A percentile compares a stretch with the other conserved stretches of the same genome.
Evolutionary conservation across 2,888 invertebrate species (phyloP).

Genomic region (Ferdinandea cuprea): DNA sequence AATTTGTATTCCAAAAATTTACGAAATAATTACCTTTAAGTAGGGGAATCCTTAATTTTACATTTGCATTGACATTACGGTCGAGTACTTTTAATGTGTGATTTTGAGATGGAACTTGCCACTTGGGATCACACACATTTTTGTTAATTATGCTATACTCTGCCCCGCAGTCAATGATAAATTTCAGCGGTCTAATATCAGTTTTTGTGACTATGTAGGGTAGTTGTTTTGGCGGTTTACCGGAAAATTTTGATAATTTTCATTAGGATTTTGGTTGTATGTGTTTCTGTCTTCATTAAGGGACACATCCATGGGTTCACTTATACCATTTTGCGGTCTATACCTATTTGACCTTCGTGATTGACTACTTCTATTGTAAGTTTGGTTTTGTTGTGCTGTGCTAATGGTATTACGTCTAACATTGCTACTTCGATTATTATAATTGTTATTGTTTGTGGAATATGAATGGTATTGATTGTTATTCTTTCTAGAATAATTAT

Average conservation of each 20-base stretch:
- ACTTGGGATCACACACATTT: conserved; percentile 13
- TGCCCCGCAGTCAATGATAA: conserved; percentile 33
- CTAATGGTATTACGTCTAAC: background rate
- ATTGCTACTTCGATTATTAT: too few relatives aligned
- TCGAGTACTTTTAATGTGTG: conserved; percentile 17
- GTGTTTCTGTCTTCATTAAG: conserved; percentile 1
- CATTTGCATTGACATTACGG: conserved; percentile 6
- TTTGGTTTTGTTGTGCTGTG: background rate
- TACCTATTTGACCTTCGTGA: too few relatives aligned
- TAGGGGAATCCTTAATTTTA: conserved; percentile 25
- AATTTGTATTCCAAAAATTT: conserved; percentile 18
- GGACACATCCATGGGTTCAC: conserved; percentile 43
- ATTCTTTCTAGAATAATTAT: background rate
- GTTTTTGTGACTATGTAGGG: conserved; percentile 43
- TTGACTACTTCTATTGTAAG: background rate
- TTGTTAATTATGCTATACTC: conserved; percentile 38
- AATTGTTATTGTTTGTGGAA: background rate
- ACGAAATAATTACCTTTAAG: conserved; percentile 19
- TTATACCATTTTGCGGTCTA: too few relatives aligned
- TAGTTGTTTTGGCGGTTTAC: conserved; percentile 5
- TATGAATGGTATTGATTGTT: background rate
- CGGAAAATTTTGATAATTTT: conserved; percentile 13
- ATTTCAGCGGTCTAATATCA: conserved; percentile 1
- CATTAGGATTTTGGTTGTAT: background rate
- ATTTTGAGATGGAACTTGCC: conserved; percentile 26